Evolutionary conservation across 2,888 invertebrate genomes (phyloP).

Genomic region (Orthosia gracilis): DNA sequence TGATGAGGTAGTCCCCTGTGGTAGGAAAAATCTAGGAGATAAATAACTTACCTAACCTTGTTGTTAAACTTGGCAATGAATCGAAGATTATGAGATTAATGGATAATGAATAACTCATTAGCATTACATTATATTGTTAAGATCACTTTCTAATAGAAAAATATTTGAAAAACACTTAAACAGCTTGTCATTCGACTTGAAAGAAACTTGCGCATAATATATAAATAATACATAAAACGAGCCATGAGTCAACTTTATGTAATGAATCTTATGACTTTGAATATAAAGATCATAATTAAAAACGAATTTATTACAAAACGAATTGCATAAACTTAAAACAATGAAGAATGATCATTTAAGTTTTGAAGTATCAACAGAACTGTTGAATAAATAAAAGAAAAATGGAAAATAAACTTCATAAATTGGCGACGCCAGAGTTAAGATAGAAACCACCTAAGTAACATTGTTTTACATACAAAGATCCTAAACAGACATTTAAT

Average conservation of each 20-base stretch:
- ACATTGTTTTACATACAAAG: background rate
- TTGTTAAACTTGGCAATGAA: slow-evolving; percentile 30
- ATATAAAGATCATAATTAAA: slow-evolving; percentile 15
- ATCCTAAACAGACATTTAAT: background rate
- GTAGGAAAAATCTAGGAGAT: background rate
- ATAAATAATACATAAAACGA: slow-evolving; percentile 22
- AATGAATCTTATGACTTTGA: slow-evolving; percentile 10
- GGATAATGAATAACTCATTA: background rate
- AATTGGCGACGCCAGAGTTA: background rate
- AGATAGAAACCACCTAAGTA: background rate
- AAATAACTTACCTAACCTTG: background rate
- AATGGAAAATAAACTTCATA: background rate
- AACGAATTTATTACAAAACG: slow-evolving; percentile 13
- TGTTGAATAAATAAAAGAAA: background rate
- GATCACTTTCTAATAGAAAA: slow-evolving; percentile 33
- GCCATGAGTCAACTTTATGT: slow-evolving; percentile 12
- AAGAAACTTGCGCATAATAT: slow-evolving; percentile 28
- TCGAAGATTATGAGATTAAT: background rate
- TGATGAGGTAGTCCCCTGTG: too few species aligned
- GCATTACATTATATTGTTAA: background rate
- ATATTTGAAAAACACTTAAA: slow-evolving; percentile 1
- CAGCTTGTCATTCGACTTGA: slow-evolving; percentile 25
- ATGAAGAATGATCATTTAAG: slow-evolving; percentile 10
- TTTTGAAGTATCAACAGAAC: background rate
- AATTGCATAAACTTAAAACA: slow-evolving; percentile 23